Conservation (phyloP, 2,113 vertebrate species). For the Salvator merianae region DNA sequence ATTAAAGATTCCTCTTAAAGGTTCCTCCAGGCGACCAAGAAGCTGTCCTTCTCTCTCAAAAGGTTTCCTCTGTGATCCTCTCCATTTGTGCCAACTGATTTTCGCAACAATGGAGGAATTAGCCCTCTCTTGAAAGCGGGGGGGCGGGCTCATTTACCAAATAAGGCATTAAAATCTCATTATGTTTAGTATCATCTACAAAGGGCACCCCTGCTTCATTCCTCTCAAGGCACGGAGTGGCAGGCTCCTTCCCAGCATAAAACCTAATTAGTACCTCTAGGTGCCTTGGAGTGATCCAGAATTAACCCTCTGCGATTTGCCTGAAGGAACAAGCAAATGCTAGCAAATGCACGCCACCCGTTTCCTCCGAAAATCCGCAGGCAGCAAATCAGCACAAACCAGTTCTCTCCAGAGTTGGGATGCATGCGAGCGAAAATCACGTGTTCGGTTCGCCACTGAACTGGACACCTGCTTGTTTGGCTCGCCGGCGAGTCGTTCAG, state of each 20-base stretch:
- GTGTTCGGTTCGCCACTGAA: background rate
- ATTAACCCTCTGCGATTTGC: background rate
- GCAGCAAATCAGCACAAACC: background rate
- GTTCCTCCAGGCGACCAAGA: background rate
- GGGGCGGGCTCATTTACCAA: background rate
- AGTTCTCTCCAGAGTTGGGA: too few species aligned
- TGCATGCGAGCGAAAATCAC: too few species aligned
- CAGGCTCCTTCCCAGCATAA: background rate
- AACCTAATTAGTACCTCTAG: background rate
- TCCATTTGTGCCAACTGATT: background rate
- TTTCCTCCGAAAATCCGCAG: background rate
- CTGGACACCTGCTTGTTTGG: too few species aligned
- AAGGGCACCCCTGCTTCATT: too few species aligned
- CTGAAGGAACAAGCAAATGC: background rate
- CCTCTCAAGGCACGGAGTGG: background rate
- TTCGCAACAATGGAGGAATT: background rate
- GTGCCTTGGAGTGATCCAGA: background rate
- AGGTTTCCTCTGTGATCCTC: background rate
- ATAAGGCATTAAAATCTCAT: background rate
- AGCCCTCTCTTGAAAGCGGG: background rate
- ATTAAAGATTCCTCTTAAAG: background rate
- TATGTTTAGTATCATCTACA: background rate
- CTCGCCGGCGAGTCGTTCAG: too few species aligned
- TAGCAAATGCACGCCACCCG: background rate
- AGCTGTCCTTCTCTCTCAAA: too few species aligned